phyloP scores from a whole-genome alignment of 2,888 invertebrate species.

The Peribatodes rhomboidaria region DNA sequence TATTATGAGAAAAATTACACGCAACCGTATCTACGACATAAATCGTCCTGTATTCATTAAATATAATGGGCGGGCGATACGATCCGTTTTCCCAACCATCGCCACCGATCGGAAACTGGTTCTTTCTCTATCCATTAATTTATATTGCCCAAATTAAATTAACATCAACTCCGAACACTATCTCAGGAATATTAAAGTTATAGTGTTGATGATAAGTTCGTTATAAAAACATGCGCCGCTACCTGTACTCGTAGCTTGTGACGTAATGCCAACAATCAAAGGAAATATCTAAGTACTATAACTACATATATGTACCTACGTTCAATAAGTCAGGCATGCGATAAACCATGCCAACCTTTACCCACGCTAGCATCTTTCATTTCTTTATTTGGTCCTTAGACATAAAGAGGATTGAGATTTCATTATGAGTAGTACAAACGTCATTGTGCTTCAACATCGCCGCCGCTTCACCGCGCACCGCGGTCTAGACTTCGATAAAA shows the following conservation, averaged over 20 bases:
- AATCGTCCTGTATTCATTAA: slow-evolving; percentile 79
- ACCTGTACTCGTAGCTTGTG: slow-evolving; percentile 23
- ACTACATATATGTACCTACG: slow-evolving; percentile 2
- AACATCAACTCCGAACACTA: slow-evolving; percentile 71
- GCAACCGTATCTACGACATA: slow-evolving; percentile 69
- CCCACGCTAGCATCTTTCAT: slow-evolving; percentile 38
- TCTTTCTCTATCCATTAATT: slow-evolving; percentile 71
- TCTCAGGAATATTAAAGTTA: slow-evolving; percentile 63
- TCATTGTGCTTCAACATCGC: slow-evolving; percentile 65
- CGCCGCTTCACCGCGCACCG: slow-evolving; percentile 42
- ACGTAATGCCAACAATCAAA: slow-evolving; percentile 22
- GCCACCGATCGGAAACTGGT: slow-evolving; percentile 72
- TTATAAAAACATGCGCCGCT: slow-evolving; percentile 46
- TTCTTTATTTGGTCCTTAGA: slow-evolving; percentile 54
- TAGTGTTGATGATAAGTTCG: slow-evolving; percentile 55
- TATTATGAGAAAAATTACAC: slow-evolving; percentile 73
- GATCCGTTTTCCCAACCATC: slow-evolving; percentile 64
- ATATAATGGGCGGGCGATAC: slow-evolving; percentile 75
- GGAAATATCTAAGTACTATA: not conserved
- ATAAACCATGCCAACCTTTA: slow-evolving; percentile 41
- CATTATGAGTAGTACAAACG: slow-evolving; percentile 66
- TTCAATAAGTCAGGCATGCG: slow-evolving; percentile 34
- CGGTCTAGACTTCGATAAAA: slow-evolving; percentile 75
- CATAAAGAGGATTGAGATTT: slow-evolving; percentile 68
- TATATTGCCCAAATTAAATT: slow-evolving; percentile 79